Base-by-base conservation (phyloP, 2,888 invertebrate species). In the Cantharis rustica region DNA sequence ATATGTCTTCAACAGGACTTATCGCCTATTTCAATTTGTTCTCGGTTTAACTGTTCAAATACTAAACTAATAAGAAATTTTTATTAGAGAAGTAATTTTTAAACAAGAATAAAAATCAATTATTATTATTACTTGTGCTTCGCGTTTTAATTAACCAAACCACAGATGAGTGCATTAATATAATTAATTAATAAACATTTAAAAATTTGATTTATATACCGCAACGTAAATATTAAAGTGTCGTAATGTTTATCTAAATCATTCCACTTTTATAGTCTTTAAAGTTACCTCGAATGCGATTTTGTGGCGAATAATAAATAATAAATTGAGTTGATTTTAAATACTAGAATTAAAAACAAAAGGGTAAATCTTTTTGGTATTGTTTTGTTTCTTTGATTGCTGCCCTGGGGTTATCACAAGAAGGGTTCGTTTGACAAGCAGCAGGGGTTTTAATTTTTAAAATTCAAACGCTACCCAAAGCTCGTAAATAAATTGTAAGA, bases 401-500 rank as follows among this genome's bases (percentile, higher is more conserved):
- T 77, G 70, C 69, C 71, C 71, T 69, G 74, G 74, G 77, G 77
- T 77, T 77, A 77, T 77, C 77, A 74, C 71, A 77, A 77, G 77
- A 77, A 77, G 77, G 77, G 77, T 77, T 77, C 72, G 69, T 71
- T 77, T 77, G 77, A 77, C 77, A 77, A 77, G 75, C 72, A 75
- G 72, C 75, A 75, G 77, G 77, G 75, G 75, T 78, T 78, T 78
- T 78, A 78, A 78, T 75, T 75, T 78, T 78, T 78, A 78, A 78
- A 78, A 78, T 73, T 78, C 78, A 75, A 78, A 78, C 78, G 78
- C 68, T 72, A 73, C 75, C 78, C 75, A 64, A 75, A 68, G 71
- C 76, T 78, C 76, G 73, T 78, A 78, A 78, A 78, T 78, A 78
- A 78, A 78, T 76, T 78, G 76, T 74, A 74, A 74, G 78, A 76